A percentile compares a stretch with the other conserved stretches of the same genome.
phyloP scores from a whole-genome alignment of 1,140 invertebrate genomes.

The Bombus terrestris region DNA sequence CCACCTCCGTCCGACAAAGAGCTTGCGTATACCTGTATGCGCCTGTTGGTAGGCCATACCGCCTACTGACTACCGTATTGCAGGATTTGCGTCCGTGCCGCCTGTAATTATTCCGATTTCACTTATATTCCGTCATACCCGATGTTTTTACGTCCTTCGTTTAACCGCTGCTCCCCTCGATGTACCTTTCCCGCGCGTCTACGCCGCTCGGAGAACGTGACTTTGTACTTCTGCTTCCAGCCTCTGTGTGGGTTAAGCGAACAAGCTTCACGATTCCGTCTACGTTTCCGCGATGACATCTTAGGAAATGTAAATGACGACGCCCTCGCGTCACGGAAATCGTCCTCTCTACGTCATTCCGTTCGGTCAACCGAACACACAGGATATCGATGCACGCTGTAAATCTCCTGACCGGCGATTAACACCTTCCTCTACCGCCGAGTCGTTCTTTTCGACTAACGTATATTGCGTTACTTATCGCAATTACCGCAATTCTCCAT shows the following conservation, averaged over 20 bases:
- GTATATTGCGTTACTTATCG: conserved; percentile 46
- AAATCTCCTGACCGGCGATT: not conserved
- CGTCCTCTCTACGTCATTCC: not conserved
- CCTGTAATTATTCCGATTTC: conserved; percentile 68
- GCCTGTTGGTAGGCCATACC: conserved; percentile 66
- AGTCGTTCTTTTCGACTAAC: not conserved
- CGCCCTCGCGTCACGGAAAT: not conserved
- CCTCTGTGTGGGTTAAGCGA: not conserved
- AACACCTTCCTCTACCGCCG: not conserved
- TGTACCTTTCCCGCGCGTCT: not conserved
- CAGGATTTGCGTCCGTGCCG: conserved; percentile 63
- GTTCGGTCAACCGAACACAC: not conserved
- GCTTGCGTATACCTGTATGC: conserved; percentile 77
- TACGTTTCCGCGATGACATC: conserved; percentile 7
- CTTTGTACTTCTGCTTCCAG: not conserved
- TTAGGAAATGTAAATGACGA: not conserved
- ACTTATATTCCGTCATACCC: conserved; percentile 53
- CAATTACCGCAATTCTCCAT: conserved; percentile 55
- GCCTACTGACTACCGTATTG: conserved; percentile 70
- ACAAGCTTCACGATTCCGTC: not conserved
- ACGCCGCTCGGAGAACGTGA: not conserved
- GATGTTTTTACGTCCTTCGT: conserved; percentile 2
- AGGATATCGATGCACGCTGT: not conserved
- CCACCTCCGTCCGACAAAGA: conserved; percentile 74
- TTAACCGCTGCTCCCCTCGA: not conserved